phyloP scores from a whole-genome alignment of 2,888 invertebrate species.

The Noctua janthe region DNA sequence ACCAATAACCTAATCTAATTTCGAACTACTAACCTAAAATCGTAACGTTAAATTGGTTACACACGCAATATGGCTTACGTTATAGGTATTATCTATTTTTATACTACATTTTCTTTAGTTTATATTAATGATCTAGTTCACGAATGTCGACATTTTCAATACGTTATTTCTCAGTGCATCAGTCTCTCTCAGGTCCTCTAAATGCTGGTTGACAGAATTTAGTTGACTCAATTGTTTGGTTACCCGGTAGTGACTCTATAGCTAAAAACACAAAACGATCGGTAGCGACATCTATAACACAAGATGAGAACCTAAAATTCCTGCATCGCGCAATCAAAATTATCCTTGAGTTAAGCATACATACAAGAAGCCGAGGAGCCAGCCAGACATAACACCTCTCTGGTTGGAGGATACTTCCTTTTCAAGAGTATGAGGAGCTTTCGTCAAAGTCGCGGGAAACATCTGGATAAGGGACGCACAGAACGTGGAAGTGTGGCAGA shows the following conservation, averaged over 20 bases:
- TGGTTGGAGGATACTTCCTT: neutral
- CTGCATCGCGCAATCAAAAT: neutral
- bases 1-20: constrained; percentile 1
- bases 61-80: constrained; percentile 37
- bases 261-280: neutral
- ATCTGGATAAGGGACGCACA: no score
- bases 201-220: neutral
- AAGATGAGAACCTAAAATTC: neutral
- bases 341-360: neutral
- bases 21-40: neutral
- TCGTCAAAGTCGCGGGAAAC: no score
- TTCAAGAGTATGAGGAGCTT: neutral
- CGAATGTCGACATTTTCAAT: constrained; percentile 5
- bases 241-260: neutral
- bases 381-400: neutral
- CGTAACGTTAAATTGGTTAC: constrained; percentile 27
- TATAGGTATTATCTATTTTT: neutral
- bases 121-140: constrained; percentile 29
- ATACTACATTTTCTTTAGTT: constrained; percentile 6
- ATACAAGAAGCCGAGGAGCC: neutral
- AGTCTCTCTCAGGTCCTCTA: neutral
- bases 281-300: neutral
- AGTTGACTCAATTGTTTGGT: neutral
- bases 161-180: no score
- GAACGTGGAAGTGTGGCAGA: no score